These are phyloP conservation scores for Parauchenoglanis ngamensis DNA, from an alignment of 2,797 vertebrate genomes.

Conservation along the genomic window DNA sequence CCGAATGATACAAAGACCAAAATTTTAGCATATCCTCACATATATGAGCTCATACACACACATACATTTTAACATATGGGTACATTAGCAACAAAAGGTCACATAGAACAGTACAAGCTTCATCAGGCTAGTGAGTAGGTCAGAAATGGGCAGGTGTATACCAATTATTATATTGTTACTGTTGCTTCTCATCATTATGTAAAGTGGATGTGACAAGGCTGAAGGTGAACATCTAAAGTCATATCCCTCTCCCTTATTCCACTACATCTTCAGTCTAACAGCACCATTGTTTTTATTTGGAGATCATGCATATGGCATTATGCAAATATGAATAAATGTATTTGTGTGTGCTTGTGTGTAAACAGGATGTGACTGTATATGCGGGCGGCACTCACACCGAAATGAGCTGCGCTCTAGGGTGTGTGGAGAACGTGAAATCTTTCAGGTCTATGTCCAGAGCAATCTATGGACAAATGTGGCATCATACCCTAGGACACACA, in stretches of 20 bases:
- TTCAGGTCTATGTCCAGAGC: background rate
- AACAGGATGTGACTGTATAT: conserved; percentile 34
- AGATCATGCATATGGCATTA: background rate
- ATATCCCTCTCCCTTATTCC: background rate
- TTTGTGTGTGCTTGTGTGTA: background rate
- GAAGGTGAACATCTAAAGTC: background rate
- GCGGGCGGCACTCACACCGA: background rate
- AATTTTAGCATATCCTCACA: background rate
- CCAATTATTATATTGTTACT: background rate
- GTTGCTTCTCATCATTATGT: background rate
- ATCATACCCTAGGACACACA: background rate
- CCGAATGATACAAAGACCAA: background rate
- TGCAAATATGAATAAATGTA: background rate
- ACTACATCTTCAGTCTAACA: background rate
- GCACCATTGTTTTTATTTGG: background rate
- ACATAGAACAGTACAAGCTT: background rate
- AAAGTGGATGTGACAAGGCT: background rate
- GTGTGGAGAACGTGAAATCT: background rate
- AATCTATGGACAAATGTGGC: background rate
- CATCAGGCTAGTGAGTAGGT: conserved; percentile 1
- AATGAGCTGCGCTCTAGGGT: background rate
- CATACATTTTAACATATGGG: conserved; percentile 22
- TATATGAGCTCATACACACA: background rate
- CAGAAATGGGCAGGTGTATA: background rate
- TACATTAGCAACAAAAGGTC: conserved; percentile 23